These are phyloP conservation scores for Cardinalis cardinalis DNA, from an alignment of 2,113 vertebrate genomes.

Conservation along the genomic window DNA sequence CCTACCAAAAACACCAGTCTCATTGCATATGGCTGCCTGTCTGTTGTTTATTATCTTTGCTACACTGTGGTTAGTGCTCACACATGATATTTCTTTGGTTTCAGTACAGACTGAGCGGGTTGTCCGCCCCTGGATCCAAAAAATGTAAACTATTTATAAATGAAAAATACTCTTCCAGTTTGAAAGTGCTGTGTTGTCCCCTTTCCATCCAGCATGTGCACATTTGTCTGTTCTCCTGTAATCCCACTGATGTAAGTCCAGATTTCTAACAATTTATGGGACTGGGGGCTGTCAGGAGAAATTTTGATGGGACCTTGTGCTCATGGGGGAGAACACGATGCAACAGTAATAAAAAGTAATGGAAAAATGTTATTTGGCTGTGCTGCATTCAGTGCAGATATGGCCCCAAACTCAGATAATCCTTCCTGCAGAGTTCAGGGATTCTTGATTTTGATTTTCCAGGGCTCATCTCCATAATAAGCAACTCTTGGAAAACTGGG, in stretches of 20 bases:
- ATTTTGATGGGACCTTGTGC: constrained; percentile 16
- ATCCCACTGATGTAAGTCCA: constrained; percentile 59
- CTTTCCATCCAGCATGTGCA: constrained; percentile 35
- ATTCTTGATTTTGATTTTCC: constrained; percentile 28
- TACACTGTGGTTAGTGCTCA: constrained; percentile 73
- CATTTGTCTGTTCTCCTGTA: constrained; percentile 68
- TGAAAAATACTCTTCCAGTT: constrained; percentile 71
- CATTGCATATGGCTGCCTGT: constrained; percentile 47
- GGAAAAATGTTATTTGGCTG: constrained; percentile 48
- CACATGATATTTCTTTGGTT: constrained; percentile 72
- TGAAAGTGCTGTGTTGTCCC: constrained; percentile 65
- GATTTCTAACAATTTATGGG: constrained; percentile 33
- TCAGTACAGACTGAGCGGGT: constrained; percentile 68
- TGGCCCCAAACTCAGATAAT: neutral
- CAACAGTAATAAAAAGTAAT: constrained; percentile 51
- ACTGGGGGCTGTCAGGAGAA: neutral
- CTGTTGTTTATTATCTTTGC: constrained; percentile 76
- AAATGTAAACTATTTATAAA: constrained; percentile 81
- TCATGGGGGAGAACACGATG: constrained; percentile 1
- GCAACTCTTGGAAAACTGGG: neutral
- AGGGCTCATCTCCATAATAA: constrained; percentile 38
- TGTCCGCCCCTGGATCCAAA: constrained; percentile 67
- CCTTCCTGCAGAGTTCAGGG: constrained; percentile 43
- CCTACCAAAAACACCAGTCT: neutral
- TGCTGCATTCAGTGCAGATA: neutral